Evolutionary conservation across 2,888 invertebrate genomes (phyloP).

Genomic region (Oscheius sp.): DNA sequence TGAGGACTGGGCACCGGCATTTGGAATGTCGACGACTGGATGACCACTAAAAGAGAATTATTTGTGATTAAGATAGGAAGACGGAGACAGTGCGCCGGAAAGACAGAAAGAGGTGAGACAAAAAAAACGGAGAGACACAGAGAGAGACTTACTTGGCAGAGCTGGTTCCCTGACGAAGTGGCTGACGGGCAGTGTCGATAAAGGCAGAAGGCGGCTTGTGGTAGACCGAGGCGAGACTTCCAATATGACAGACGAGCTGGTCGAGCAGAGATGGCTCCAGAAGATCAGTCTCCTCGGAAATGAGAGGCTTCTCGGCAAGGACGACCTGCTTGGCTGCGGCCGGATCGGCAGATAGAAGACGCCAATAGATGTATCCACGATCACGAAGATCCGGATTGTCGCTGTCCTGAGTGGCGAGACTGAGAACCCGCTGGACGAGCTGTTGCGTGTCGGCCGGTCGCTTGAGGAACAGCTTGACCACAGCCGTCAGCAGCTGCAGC

Average conservation of each 20-base stretch:
- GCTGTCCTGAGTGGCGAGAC: constrained; percentile 81
- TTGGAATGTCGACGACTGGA: constrained; percentile 31
- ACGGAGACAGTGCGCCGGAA: neutral
- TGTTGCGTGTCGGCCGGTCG: constrained; percentile 98
- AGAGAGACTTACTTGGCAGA: constrained; percentile 25
- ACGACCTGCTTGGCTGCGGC: constrained; percentile 98
- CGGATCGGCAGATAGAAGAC: constrained; percentile 96
- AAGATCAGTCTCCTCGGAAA: constrained; percentile 86
- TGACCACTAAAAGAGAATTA: constrained; percentile 40
- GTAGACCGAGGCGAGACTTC: constrained; percentile 96
- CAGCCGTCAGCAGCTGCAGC: constrained; percentile 93
- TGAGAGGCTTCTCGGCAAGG: constrained; percentile 96
- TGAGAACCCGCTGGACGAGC: constrained; percentile 88
- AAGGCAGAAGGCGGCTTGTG: constrained; percentile 99
- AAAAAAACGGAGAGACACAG: neutral
- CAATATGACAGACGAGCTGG: constrained; percentile 96
- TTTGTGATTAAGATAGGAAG: neutral
- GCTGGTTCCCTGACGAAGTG: constrained; percentile 54
- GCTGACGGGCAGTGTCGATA: constrained; percentile 83
- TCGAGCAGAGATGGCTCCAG: constrained; percentile 95
- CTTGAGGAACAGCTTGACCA: constrained; percentile 97
- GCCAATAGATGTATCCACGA: constrained; percentile 99
- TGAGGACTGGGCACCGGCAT: neutral
- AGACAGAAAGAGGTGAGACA: neutral
- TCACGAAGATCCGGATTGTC: constrained; percentile 98